Evolutionary conservation across 2,888 invertebrate species (phyloP), one percentile per base, ranked within the genome.

Genomic region (Frankliniella intonsa): DNA sequence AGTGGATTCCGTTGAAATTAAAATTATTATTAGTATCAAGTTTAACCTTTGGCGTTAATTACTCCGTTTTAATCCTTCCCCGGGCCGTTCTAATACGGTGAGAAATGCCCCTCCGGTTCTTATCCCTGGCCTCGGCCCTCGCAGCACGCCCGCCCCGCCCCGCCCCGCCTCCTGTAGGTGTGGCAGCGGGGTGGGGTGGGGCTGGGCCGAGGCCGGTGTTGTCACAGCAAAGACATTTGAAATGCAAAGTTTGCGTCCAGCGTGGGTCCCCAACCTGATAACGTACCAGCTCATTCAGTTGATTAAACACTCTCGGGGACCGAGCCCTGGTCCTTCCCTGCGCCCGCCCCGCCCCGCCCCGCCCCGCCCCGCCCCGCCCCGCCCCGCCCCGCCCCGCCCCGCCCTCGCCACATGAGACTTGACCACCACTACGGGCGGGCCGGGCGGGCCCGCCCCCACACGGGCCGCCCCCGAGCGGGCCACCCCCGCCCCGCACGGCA

Each of bases 211-310:
- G 55, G 14, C 55, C 55, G 14, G 14, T 55, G 69, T 11, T 76
- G 69, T 76, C 69, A 76, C 69, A 25, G 69, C 69, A 76, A 38
- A 76, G 69, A 76, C 69, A 76, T 76, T 76, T 76, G 69, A 76
- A 76, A 76, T 76, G 69, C 69, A 76, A 76, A 76, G 69, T 76
- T 76, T 76, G 69, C 69, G 69, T 22, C 69, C 22, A 25, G 22
- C 69, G 25, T 22, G n/a, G 69, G 69, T 76, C 69, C 69, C 69
- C 69, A 76, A 76, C 25, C 69, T 76, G 69, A 76, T 76, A 76
- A 76, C 69, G 69, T 76, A 76, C 69, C 25, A 76, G 69, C 69
- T 76, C 69, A 76, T 76, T 76, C 69, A 76, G 69, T 76, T 76
- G 69, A 76, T 76, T 76, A 76, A 76, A 76, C 69, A 76, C 69